phyloP scores from a whole-genome alignment of 2,113 vertebrate species.

The Cranoglanis bouderius region DNA sequence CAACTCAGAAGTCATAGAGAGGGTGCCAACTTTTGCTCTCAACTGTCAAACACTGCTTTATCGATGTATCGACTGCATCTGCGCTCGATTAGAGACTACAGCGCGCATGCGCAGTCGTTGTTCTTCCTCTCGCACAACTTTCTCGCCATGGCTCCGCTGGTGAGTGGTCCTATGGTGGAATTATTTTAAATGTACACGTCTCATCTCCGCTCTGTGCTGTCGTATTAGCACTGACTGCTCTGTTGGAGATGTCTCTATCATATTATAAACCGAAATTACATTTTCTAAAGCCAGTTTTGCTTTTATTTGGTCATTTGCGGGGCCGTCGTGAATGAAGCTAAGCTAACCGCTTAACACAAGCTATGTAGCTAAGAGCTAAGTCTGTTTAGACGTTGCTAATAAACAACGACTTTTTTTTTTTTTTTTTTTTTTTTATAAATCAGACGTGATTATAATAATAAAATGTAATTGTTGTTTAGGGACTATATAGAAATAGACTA shows the following conservation, averaged over 20 bases:
- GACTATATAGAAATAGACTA: not conserved
- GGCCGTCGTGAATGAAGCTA: conserved; percentile 11
- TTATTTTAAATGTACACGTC: not conserved
- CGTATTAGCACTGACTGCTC: not conserved
- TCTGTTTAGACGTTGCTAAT: not conserved
- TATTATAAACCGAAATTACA: not conserved
- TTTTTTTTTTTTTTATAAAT: not conserved
- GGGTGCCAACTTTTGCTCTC: not conserved
- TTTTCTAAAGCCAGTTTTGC: not conserved
- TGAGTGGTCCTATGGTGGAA: conserved; percentile 68
- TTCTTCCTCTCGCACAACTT: conserved; percentile 78
- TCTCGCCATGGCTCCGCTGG: conserved; percentile 85
- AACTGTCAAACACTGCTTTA: conserved; percentile 37
- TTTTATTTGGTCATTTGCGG: not conserved
- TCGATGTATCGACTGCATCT: conserved; percentile 53
- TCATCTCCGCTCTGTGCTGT: not conserved
- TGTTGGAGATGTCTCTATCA: not conserved
- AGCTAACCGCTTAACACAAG: conserved; percentile 26
- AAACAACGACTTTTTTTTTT: not conserved
- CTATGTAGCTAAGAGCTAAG: conserved; percentile 10
- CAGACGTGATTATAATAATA: not conserved
- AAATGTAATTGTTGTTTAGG: not conserved
- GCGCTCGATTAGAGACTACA: conserved; percentile 43
- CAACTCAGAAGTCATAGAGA: not conserved
- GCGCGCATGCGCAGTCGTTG: conserved; percentile 72